Evolutionary conservation across 2,113 vertebrate species (phyloP).

Genomic region (Ceratotherium simum): DNA sequence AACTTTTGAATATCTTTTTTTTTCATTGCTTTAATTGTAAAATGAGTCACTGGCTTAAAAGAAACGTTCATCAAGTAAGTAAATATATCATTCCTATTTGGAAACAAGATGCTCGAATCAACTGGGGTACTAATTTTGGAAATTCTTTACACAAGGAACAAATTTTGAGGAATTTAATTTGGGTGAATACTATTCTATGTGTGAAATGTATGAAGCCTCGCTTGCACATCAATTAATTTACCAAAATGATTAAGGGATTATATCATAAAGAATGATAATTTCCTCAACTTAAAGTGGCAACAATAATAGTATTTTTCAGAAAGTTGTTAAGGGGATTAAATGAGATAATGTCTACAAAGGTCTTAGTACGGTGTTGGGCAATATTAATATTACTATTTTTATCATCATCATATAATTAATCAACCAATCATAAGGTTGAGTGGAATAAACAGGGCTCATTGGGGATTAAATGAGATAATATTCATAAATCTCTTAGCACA

Average conservation of each 20-base stretch:
- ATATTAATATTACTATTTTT: constrained; percentile 20
- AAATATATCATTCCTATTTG: neutral
- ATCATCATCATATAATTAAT: neutral
- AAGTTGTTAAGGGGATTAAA: neutral
- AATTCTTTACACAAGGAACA: neutral
- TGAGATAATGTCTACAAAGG: neutral
- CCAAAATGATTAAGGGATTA: neutral
- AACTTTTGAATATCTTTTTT: neutral
- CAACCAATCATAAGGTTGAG: neutral
- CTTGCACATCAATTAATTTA: neutral
- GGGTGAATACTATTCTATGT: neutral
- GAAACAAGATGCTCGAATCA: neutral
- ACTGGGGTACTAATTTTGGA: neutral
- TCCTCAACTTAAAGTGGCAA: neutral
- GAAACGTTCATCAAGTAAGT: neutral
- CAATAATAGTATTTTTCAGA: neutral
- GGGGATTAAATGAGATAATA: neutral
- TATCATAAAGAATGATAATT: neutral
- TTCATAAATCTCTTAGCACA: neutral
- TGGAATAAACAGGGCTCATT: neutral
- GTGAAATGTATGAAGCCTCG: neutral
- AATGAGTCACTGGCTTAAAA: constrained; percentile 7
- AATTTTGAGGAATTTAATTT: constrained; percentile 11
- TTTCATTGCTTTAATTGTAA: neutral
- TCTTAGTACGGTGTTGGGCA: neutral